These are phyloP conservation scores for Calephelis perditalis DNA, from an alignment of 2,888 invertebrate species.

Conservation along the genomic window DNA sequence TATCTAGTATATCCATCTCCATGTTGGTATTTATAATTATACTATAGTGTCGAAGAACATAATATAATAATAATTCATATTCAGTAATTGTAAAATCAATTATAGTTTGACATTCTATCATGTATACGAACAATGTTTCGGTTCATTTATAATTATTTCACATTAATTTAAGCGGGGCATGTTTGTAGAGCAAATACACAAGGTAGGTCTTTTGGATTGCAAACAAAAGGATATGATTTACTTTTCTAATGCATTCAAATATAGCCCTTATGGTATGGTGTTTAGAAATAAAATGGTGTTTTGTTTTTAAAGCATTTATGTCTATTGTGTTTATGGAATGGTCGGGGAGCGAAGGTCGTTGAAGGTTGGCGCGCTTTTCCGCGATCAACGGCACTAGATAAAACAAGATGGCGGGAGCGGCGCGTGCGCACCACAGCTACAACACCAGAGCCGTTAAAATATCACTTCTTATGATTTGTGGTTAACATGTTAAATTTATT, in stretches of 20 bases:
- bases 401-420: slow-evolving; percentile 74
- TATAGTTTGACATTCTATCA: neutral
- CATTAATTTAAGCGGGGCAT: slow-evolving; percentile 59
- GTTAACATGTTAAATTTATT: slow-evolving; percentile 11
- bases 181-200: slow-evolving; percentile 55
- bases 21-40: too few relatives aligned
- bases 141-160: slow-evolving; percentile 52
- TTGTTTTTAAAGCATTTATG: slow-evolving; percentile 18
- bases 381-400: slow-evolving; percentile 76
- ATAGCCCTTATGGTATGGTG: slow-evolving; percentile 24
- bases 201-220: slow-evolving; percentile 41
- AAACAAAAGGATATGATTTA: slow-evolving; percentile 21
- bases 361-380: slow-evolving; percentile 78
- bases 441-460: slow-evolving; percentile 51
- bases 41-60: too few relatives aligned
- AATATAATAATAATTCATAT: too few relatives aligned
- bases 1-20: too few relatives aligned
- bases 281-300: slow-evolving; percentile 28
- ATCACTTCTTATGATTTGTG: slow-evolving; percentile 40
- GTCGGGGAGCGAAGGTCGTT: slow-evolving; percentile 77
- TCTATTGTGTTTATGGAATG: slow-evolving; percentile 46
- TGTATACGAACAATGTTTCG: neutral
- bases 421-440: slow-evolving; percentile 69
- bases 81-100: too few relatives aligned
- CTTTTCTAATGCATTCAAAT: slow-evolving; percentile 30